These are phyloP conservation scores for Zophobas atratus DNA, from an alignment of 1,140 invertebrate genomes.

Conservation along the genomic window DNA sequence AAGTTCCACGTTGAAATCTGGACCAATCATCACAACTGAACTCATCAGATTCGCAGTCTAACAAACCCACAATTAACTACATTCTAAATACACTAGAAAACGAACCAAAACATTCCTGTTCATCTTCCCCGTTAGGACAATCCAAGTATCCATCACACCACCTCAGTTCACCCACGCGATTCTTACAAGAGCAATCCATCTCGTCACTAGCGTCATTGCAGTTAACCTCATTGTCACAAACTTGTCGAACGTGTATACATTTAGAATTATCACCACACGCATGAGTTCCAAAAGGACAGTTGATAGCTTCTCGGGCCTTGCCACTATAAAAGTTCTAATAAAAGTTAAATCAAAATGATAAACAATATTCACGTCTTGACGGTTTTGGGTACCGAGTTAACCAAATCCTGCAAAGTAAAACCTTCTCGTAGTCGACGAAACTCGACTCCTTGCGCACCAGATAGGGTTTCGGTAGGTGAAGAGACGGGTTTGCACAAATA, in stretches of 20 bases:
- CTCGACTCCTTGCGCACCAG: conserved; percentile 60
- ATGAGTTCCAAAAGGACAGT: conserved; percentile 62
- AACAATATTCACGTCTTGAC: neutral
- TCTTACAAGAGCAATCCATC: conserved; percentile 78
- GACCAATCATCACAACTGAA: conserved; percentile 78
- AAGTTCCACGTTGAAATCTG: conserved; percentile 68
- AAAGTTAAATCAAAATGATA: neutral
- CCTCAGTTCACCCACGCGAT: conserved; percentile 75
- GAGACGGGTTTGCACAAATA: conserved; percentile 64
- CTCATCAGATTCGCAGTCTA: conserved; percentile 75
- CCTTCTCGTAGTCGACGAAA: conserved; percentile 51
- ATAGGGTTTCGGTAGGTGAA: conserved; percentile 50
- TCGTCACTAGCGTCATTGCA: conserved; percentile 90
- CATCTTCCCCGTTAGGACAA: conserved; percentile 84
- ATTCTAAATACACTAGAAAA: neutral
- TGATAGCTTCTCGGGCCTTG: conserved; percentile 56
- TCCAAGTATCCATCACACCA: conserved; percentile 88
- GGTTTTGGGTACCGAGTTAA: conserved; percentile 22
- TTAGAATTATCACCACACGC: conserved; percentile 69
- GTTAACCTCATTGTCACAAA: conserved; percentile 84
- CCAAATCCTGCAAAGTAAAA: conserved; percentile 55
- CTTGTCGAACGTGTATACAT: conserved; percentile 75
- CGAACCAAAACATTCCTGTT: conserved; percentile 80
- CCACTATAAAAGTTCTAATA: conserved; percentile 54
- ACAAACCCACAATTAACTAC: neutral